Evolutionary conservation across 1,140 invertebrate genomes (phyloP), one percentile per base, ranked within the genome.

Genomic region (Halotydeus destructor): DNA sequence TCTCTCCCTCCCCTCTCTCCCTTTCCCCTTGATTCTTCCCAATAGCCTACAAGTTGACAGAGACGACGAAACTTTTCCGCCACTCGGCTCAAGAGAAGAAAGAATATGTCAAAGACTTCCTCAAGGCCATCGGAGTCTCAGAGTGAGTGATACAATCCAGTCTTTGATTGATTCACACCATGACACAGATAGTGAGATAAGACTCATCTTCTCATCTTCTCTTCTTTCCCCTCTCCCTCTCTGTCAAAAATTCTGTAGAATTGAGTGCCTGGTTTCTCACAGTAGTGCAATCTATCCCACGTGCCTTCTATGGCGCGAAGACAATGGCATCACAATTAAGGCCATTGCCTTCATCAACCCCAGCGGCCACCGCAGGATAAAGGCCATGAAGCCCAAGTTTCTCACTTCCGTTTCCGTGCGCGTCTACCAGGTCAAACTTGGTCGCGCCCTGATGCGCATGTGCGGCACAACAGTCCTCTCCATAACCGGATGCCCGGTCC

Each of bases 91-190:
- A 45, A 24, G 50, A 51, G 33, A 51, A 47, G 26, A 34, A 35
- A n/a, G 26, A 49, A 31, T 49, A 38, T 41, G 16, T 49, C 3
- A 49, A 31, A 42, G 50, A 51, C 32, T 51, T 51, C 41, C 34
- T 51, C 4, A 12, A 30, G 16, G 35, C 48, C 16, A 49, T 49
- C 21, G 31, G 34, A 24, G 23, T 51, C 19, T 12, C 41, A 9
- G 38, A 26, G 49, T 50, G 41, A 41, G 43, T 34, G n/a, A 45
- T 3, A 35, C 19, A 16, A 35, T 16, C n/a, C 33, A 5, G 14
- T 9, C 33, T 14, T 35, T n/a, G 2, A 41, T 41, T 3, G 3
- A 28, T 32, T 40, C 28, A 12, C 21, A 41, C 8, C 5, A 9
- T 6, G 5, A 6, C 14, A 6, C 14, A 16, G 14, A 34, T 6